A percentile compares a stretch with the other conserved stretches of the same genome.
These are phyloP conservation scores for Acanthis flammea DNA, from an alignment of 2,797 vertebrate genomes.

Conservation along the genomic window DNA sequence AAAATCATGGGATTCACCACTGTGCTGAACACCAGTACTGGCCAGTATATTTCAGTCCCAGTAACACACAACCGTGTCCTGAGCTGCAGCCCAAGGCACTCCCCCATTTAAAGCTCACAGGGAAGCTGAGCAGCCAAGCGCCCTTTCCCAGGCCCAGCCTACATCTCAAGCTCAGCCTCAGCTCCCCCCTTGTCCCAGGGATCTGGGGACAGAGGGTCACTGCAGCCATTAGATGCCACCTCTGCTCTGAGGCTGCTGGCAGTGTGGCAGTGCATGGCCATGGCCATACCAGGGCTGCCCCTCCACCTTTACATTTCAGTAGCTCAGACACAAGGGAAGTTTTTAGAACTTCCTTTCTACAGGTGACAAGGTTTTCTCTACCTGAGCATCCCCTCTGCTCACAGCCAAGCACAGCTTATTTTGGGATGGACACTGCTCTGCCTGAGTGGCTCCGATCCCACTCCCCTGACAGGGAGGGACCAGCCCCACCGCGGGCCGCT, in stretches of 20 bases:
- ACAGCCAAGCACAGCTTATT: neutral
- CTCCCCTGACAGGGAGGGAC: neutral
- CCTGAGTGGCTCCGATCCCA: fast-evolving
- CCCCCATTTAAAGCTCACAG: neutral
- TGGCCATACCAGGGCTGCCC: neutral
- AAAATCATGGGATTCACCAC: fast-evolving
- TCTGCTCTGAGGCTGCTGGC: neutral
- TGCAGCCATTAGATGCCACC: neutral
- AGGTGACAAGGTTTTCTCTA: neutral
- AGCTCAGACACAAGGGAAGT: neutral
- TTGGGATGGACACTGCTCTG: neutral
- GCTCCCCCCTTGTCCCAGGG: neutral
- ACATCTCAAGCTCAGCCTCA: neutral
- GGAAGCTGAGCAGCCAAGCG: neutral
- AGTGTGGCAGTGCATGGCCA: neutral
- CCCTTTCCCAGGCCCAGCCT: neutral
- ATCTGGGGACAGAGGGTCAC: neutral
- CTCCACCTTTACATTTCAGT: neutral
- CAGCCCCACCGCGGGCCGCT: too few species aligned
- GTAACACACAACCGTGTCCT: too few species aligned
- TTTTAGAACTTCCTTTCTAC: neutral
- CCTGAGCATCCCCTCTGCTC: neutral
- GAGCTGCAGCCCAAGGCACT: neutral
- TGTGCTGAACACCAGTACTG: neutral
- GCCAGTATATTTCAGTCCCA: neutral